Evolutionary conservation across 2,113 vertebrate genomes (phyloP), one percentile per base, ranked within the genome.

Genomic region (Tychaedon coryphoeus): DNA sequence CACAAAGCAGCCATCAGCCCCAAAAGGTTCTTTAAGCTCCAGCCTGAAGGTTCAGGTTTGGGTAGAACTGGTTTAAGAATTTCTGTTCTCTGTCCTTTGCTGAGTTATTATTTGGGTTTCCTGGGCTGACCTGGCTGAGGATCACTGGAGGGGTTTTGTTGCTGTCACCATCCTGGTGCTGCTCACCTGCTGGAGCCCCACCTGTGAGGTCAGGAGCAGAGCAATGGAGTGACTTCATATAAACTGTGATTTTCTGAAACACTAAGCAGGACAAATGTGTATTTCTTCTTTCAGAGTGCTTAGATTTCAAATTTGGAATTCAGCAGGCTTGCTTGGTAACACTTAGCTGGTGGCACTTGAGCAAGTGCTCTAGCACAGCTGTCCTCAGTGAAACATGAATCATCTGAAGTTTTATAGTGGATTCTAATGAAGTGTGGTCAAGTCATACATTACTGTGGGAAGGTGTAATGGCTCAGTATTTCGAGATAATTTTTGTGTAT

Each of bases 11-110:
- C 43, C 16, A 5, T 36, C 25, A 79, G 36, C 11, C 58, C 22
- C 18, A 47, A 22, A 3, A 50, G 9, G 16, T 8, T 11, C 4
- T 76, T 40, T 10, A 8, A 10, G 19, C 22, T 75, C 34, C 73
- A 65, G 14, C 24, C 45, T 57, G 50, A 57, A 69, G 23, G 19
- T 1, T 31, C 9, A 28, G 15, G 1, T 5, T 56, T 53, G 13
- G 4, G 8, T 16, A 15, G 36, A 53, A 5, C 3, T 18, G 8
- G 0, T 45, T 64, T 19, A 18, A 19, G 12, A 13, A 1, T 38
- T 1, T 18, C 4, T 65, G 5, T 13, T 83, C 4, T 0, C 2
- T 14, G 16, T 60, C 3, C 4, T 76, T 42, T 83, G 12, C 29
- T 69, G 76, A 26, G 3, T 38, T 67, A 7, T 1, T 58, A 6